phyloP scores from a whole-genome alignment of 2,888 invertebrate genomes.

The Coronaproctus castanopsis region DNA sequence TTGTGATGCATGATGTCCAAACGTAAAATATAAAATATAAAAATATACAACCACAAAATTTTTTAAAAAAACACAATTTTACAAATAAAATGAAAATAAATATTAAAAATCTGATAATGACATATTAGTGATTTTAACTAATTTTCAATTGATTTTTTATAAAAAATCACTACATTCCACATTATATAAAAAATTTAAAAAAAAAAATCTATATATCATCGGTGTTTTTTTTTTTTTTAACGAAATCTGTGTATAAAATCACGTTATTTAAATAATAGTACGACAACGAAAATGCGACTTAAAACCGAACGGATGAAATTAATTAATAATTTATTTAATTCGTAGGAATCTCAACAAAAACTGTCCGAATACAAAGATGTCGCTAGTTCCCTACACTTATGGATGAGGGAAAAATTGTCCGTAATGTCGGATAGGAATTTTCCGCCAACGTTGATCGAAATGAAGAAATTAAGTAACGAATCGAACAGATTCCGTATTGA shows the following conservation, averaged over 20 bases:
- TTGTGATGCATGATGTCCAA: no score
- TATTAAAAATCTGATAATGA: no score
- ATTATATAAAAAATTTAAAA: no score
- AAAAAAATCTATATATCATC: no score
- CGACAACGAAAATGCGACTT: neutral
- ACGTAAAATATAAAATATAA: no score
- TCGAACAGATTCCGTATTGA: slow-evolving; percentile 82
- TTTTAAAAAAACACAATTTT: no score
- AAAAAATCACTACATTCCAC: no score
- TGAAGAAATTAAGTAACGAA: slow-evolving; percentile 84
- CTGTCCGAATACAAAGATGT: slow-evolving; percentile 80
- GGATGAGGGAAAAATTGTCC: slow-evolving; percentile 78
- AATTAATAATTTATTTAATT: slow-evolving; percentile 1
- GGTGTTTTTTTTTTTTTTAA: neutral
- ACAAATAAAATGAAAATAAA: no score
- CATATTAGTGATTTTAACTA: no score
- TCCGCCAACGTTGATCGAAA: slow-evolving; percentile 79
- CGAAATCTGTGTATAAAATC: neutral
- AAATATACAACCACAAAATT: no score
- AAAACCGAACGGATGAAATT: neutral
- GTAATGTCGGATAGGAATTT: slow-evolving; percentile 73
- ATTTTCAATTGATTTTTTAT: no score
- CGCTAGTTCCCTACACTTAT: slow-evolving; percentile 65
- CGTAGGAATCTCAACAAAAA: slow-evolving; percentile 58
- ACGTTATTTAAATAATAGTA: neutral